phyloP scores from a whole-genome alignment of 2,113 vertebrate species.

The Neolamprologus longior region DNA sequence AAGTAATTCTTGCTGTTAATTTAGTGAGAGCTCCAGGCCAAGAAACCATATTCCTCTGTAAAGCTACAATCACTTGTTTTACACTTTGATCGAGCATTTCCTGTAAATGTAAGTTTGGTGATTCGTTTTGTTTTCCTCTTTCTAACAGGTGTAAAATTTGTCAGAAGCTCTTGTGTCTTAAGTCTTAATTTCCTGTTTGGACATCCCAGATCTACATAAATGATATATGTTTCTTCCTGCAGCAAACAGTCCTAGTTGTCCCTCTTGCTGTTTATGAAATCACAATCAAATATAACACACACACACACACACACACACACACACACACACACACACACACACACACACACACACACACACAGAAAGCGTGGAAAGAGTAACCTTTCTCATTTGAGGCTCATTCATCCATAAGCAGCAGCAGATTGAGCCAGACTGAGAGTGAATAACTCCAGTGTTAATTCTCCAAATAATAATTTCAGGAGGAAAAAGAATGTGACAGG shows the following conservation, averaged over 20 bases:
- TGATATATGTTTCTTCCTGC: background rate
- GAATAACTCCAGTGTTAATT: background rate
- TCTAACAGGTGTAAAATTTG: background rate
- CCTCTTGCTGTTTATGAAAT: background rate
- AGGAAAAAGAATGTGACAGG: background rate
- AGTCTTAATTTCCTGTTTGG: background rate
- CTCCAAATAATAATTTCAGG: background rate
- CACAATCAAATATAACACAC: background rate
- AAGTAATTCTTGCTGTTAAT: background rate
- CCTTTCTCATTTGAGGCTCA: background rate
- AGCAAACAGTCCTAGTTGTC: background rate
- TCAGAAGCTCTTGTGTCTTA: background rate
- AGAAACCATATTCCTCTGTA: background rate
- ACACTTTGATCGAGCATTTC: background rate
- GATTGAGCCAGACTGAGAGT: fast-evolving
- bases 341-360: too few species aligned
- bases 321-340: too few species aligned
- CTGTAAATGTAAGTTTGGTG: background rate
- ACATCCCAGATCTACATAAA: background rate
- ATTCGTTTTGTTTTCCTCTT: background rate
- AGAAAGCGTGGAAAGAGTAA: background rate
- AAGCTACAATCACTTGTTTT: background rate
- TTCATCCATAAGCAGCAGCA: background rate
- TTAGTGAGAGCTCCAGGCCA: background rate
- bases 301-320: too few species aligned